Conservation (phyloP, 2,888 invertebrate species). For the Branchipolynoe longqiensis region DNA sequence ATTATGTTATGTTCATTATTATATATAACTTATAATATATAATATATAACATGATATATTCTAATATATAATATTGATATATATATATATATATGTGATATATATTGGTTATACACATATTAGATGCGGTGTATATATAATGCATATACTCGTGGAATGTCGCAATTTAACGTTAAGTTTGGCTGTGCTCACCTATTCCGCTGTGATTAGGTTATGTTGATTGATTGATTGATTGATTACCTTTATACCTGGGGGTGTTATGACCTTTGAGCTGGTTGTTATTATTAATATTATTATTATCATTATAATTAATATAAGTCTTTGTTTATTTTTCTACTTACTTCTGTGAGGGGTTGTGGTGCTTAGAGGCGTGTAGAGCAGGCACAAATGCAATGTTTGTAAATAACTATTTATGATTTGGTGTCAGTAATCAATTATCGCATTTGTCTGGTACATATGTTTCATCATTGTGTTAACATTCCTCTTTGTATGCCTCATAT, state of each 20-base stretch:
- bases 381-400: background rate
- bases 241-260: background rate
- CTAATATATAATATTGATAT: background rate
- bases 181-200: conserved; percentile 37
- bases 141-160: background rate
- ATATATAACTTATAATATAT: too few relatives aligned
- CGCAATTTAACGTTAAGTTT: conserved; percentile 10
- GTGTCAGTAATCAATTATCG: background rate
- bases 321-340: conserved; percentile 34
- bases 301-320: conserved; percentile 1
- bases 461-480: background rate
- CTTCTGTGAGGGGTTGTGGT: background rate
- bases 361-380: background rate
- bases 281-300: too few relatives aligned
- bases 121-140: background rate
- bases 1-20: background rate
- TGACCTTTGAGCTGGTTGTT: conserved; percentile 24
- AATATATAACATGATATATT: too few relatives aligned
- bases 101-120: background rate
- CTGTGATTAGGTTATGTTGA: conserved; percentile 24
- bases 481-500: background rate
- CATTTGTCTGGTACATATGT: too few relatives aligned
- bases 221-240: too few relatives aligned
- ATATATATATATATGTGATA: background rate
- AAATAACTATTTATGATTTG: background rate